Evolutionary conservation across 2,888 invertebrate genomes (phyloP).

Genomic region (Patella depressa): DNA sequence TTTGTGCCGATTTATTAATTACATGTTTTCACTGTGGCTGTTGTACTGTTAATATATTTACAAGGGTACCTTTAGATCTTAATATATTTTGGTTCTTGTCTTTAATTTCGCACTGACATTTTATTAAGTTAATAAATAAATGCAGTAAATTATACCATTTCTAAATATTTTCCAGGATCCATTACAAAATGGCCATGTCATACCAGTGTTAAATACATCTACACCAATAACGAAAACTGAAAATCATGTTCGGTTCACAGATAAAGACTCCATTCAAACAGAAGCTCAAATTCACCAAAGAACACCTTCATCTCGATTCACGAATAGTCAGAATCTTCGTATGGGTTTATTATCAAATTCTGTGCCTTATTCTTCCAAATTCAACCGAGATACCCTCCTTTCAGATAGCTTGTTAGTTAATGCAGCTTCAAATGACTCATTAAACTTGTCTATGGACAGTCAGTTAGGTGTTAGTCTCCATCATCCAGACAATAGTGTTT

Average conservation of each 20-base stretch:
- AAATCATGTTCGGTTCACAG: conserved; percentile 36
- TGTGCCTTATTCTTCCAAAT: conserved; percentile 26
- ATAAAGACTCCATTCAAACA: conserved; percentile 13
- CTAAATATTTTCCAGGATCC: neutral
- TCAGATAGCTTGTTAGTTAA: conserved; percentile 39
- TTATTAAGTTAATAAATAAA: no score
- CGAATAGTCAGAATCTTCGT: conserved; percentile 9
- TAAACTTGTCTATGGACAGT: conserved; percentile 19
- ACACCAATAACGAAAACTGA: conserved; percentile 29
- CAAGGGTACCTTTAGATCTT: no score
- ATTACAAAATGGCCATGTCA: neutral
- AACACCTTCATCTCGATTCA: neutral
- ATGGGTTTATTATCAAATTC: conserved; percentile 17
- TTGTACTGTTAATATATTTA: no score
- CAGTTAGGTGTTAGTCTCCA: conserved; percentile 13
- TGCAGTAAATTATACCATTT: no score
- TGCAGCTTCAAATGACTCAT: conserved; percentile 15
- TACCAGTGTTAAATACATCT: conserved; percentile 19
- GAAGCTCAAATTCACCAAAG: neutral
- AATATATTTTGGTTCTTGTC: no score
- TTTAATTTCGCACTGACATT: no score
- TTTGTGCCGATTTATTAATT: no score
- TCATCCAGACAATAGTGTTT: conserved; percentile 18
- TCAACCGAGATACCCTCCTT: conserved; percentile 18
- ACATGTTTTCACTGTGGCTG: no score